Evolutionary conservation across 2,888 invertebrate genomes (phyloP), one percentile per base, ranked within the genome.

Genomic region (Caenorhabditis imperialis): DNA sequence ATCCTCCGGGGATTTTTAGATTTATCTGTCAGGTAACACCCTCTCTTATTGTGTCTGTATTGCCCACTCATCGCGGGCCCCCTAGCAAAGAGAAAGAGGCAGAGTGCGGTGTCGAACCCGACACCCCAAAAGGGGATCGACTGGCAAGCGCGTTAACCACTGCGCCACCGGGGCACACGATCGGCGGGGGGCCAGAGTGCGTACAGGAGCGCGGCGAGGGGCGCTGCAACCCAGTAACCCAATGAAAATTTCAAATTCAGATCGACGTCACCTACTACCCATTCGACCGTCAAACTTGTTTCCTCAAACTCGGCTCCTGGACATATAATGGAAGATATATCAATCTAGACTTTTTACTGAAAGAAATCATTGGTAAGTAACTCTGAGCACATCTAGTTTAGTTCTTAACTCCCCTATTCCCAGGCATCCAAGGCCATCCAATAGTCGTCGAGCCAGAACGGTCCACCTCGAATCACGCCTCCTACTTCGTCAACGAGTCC

Each of bases 241-340:
- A n/a, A n/a, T n/a, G n/a, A n/a, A n/a, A n/a, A 20, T 12, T n/a
- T 16, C 8, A 20, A 16, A 18, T 62, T 20, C 58, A 79, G 71
- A 80, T 82, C 8, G 82, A 82, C 48, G 77, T 82, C 30, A 82
- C 82, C n/a, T 82, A 80, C 35, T 82, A 81, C 57, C 82, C 82
- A 14, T 82, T 82, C 25, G 82, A 81, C 35, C 57, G 40, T 22
- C 82, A 82, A 44, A 82, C 80, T 1, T 82, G 82, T 55, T 82
- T 74, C 33, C 50, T 82, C 23, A 82, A 82, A 45, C 27, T 82
- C n/a, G 80, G 80, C 12, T 77, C 77, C 12, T 82, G 82, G 82
- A 82, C 82, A 2, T 81, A 81, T 44, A 75, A 72, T 63, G 82
- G 82, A 38, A 67, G 69, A 10, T 78, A 81, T 53, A 82, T 82